Evolutionary conservation across 2,113 vertebrate species (phyloP).

Genomic region (Neolamprologus fasciatus): DNA sequence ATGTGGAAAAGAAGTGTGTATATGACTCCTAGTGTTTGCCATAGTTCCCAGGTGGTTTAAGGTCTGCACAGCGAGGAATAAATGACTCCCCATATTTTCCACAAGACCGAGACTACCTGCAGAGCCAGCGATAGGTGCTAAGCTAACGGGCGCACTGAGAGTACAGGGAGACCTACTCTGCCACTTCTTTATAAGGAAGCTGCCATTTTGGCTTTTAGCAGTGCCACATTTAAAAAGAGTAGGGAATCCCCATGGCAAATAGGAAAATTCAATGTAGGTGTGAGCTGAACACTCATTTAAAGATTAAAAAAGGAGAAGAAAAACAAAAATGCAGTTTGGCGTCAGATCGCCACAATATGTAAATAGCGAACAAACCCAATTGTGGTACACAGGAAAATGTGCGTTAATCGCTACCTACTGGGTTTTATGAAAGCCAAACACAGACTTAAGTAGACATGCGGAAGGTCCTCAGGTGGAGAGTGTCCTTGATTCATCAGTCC

Average conservation of each 20-base stretch:
- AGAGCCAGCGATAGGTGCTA: not conserved
- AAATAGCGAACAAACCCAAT: not conserved
- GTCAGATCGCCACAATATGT: not conserved
- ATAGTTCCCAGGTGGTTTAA: not conserved
- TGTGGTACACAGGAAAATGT: not conserved
- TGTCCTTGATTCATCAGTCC: not conserved
- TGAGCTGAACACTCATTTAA: not conserved
- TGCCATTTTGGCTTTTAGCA: not conserved
- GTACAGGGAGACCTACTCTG: not conserved
- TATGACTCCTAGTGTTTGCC: not conserved
- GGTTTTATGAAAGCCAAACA: not conserved
- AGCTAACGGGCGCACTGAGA: not conserved
- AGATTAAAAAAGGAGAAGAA: not conserved
- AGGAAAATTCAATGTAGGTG: not conserved
- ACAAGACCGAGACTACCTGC: not conserved
- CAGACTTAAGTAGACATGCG: not conserved
- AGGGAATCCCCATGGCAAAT: not conserved
- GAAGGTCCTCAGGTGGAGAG: not conserved
- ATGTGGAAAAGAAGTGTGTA: not conserved
- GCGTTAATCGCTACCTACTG: not conserved
- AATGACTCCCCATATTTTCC: not conserved
- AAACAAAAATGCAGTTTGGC: not conserved
- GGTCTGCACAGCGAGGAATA: not conserved
- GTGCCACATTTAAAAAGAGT: not conserved
- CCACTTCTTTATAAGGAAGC: not conserved